Evolutionary conservation across 30 jellyfish, hydroid and myxozoan species (phyloP), one percentile per base, ranked within the genome.

Genomic region (Turritopsis dohrnii): DNA sequence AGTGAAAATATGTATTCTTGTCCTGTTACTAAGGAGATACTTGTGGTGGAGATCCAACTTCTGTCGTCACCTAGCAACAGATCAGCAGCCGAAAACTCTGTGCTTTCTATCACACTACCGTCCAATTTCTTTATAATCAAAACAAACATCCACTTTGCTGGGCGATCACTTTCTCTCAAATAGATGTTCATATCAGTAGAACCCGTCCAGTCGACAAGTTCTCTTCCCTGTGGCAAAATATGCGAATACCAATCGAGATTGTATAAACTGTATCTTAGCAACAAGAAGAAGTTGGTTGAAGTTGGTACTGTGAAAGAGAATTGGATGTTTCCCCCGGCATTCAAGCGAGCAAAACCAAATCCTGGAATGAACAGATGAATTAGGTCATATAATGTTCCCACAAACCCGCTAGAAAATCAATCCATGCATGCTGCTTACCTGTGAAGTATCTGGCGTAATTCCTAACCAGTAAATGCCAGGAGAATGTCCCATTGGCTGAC

Each of bases 221-320:
- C 96, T 1, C 97, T 90, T 21, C 91, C 96, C 66, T 86, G 88
- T 1, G 90, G 95, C 75, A 76, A 83, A 28, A 94, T 81, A 1
- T 85, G 52, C 28, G 87, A 77, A 52, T 81, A 89, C 96, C 96
- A 94, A 60, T 81, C 81, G 16, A 72, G 25, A n/a, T 94, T 95
- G 76, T 76, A 94, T 79, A 94, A 65, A 74, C 97, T 88, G 88
- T 94, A 94, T 22, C 99, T 94, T n/a, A 94, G 9, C 24, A 83
- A 76, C 72, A 94, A 60, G 84, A 65, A 81, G 54, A 81, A 94
- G 21, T 87, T 72, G 53, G 88, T 66, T 31, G 94, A 29, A 23
- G 88, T 92, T 0, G 96, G 95, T 18, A 94, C 99, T 72, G 82
- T 90, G 54, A 94, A 85, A 7, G 77, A 52, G 83, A 85, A 86